These are phyloP conservation scores for Trachelus tabidus DNA, from an alignment of 2,888 invertebrate genomes.

Conservation along the genomic window DNA sequence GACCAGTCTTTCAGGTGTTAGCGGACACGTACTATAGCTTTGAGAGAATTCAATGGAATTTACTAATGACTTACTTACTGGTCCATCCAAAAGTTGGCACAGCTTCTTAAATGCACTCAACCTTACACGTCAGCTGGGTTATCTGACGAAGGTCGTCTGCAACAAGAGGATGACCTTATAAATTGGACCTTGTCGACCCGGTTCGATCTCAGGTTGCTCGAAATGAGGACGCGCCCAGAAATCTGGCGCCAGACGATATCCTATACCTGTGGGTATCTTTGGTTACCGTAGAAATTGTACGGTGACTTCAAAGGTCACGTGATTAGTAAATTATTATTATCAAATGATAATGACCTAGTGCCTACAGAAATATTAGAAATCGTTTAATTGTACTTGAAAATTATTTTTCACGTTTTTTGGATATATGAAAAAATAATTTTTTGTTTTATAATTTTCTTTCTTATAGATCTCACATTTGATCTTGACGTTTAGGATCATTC, in stretches of 20 bases:
- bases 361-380: neutral
- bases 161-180: constrained; percentile 28
- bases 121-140: constrained; percentile 13
- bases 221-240: constrained; percentile 31
- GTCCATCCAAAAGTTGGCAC: constrained; percentile 8
- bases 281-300: neutral
- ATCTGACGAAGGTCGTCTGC: constrained; percentile 32
- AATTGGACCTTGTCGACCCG: constrained; percentile 32
- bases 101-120: neutral
- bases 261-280: neutral
- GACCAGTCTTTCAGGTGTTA: no score
- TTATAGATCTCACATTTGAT: no score
- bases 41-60: constrained; percentile 31
- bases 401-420: no score
- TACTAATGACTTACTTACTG: constrained; percentile 21
- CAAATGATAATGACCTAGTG: neutral
- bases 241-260: constrained; percentile 28
- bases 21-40: constrained; percentile 23
- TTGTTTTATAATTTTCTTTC: no score
- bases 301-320: neutral
- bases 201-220: constrained; percentile 18
- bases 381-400: no score
- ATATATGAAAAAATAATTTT: no score
- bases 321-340: neutral
- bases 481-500: neutral